These are phyloP conservation scores for Rhingia campestris DNA, from an alignment of 2,888 invertebrate genomes.

Conservation along the genomic window DNA sequence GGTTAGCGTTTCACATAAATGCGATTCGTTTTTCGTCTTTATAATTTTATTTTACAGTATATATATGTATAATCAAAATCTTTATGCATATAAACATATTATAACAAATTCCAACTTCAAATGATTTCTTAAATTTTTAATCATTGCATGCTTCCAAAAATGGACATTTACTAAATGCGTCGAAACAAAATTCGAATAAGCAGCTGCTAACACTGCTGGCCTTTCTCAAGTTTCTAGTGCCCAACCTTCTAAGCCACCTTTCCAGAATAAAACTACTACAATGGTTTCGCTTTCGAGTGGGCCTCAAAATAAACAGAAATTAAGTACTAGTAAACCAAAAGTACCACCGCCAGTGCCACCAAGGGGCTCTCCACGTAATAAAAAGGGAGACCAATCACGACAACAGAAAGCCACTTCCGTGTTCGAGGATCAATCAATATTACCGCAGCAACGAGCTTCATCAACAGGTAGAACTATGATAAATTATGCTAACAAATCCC, in stretches of 20 bases:
- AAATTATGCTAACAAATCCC: slow-evolving; percentile 53
- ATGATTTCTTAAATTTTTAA: neutral
- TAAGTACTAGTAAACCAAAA: slow-evolving; percentile 83
- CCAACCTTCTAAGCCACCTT: slow-evolving; percentile 75
- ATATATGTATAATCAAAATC: too few relatives aligned
- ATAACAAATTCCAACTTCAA: neutral
- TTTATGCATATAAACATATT: too few relatives aligned
- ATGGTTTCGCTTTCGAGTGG: slow-evolving; percentile 50
- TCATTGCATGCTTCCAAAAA: neutral
- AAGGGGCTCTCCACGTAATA: slow-evolving; percentile 88
- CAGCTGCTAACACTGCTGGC: slow-evolving; percentile 62
- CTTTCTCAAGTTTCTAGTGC: slow-evolving; percentile 78
- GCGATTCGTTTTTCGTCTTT: too few relatives aligned
- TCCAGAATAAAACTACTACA: slow-evolving; percentile 78
- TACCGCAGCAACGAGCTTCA: slow-evolving; percentile 72
- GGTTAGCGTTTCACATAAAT: too few relatives aligned
- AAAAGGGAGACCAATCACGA: slow-evolving; percentile 75
- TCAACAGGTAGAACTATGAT: slow-evolving; percentile 63
- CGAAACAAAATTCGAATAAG: neutral
- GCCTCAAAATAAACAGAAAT: slow-evolving; percentile 59
- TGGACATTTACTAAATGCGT: neutral
- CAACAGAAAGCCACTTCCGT: slow-evolving; percentile 66
- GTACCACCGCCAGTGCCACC: slow-evolving; percentile 95
- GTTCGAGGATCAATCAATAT: slow-evolving; percentile 78
- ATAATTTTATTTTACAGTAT: too few relatives aligned